Evolutionary conservation across 2,888 invertebrate genomes (phyloP), one percentile per base, ranked within the genome.

Genomic region (Zonitis immaculata): DNA sequence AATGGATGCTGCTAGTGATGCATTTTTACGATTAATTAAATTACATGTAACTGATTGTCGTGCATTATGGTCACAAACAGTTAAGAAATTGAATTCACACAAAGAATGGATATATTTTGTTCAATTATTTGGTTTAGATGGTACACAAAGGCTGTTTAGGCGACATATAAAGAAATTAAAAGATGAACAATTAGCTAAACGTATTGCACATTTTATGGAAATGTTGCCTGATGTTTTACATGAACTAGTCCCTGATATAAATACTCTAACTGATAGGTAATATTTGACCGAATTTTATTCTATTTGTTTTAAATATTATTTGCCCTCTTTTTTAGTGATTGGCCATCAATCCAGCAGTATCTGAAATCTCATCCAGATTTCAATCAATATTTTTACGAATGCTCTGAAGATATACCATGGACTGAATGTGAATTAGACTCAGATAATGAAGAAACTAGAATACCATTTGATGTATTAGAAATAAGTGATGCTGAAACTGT

Each of bases 281-380:
- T 27, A 14, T 25, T 22, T 22, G 3, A 22, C 5, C 22, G 22
- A 22, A 22, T 22, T 22, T 22, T 22, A 22, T 22, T 5, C 3
- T 22, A 4, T 4, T 22, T 22, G 11, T 22, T 3, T 11, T 71
- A n/a, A 6, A 8, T 18, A 48, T 22, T 1, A 26, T 46, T 16
- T 42, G 14, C 2, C n/a, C n/a, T n/a, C 1, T 22, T 44, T 44
- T 16, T 20, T 74, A 92, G 92, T 70, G 91, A 94, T 72, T 97
- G 97, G 97, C 81, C 87, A 49, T 84, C 87, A 64, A 89, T 95
- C 52, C 86, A 91, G 61, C 87, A 89, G 56, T 89, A 90, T 75
- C 82, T 98, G 63, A 87, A 90, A 61, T 83, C 87, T 49, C 96
- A 97, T 76, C 89, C 92, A n/a, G 91, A 95, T 74, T 97, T 95